phyloP scores from a whole-genome alignment of 2,797 vertebrate species.

The Calcarius lapponicus region DNA sequence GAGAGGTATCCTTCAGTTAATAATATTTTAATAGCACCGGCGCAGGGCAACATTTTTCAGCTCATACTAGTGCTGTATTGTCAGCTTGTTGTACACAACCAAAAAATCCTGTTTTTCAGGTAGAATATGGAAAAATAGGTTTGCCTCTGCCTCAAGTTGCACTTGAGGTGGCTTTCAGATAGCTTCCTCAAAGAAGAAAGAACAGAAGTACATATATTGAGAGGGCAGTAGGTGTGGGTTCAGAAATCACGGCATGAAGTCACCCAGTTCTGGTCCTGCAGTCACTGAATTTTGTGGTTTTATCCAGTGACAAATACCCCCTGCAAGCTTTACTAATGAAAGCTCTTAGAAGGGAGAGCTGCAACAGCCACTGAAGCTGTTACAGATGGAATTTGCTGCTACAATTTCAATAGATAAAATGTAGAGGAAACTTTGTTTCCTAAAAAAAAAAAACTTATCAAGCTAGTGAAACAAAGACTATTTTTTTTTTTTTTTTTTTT shows the following conservation, averaged over 20 bases:
- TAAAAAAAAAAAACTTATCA: neutral
- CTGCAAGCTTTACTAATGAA: neutral
- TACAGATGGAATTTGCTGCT: neutral
- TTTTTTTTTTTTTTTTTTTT: neutral
- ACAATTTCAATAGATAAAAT: neutral
- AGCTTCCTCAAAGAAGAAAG: neutral
- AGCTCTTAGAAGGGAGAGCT: neutral
- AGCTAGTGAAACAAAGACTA: neutral
- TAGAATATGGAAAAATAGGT: neutral
- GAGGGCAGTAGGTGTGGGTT: neutral
- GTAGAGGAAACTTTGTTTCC: neutral
- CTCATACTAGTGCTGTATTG: neutral
- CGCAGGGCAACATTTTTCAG: neutral
- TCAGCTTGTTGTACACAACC: neutral
- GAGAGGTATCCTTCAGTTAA: neutral
- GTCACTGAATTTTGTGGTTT: neutral
- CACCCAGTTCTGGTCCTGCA: neutral
- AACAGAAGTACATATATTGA: neutral
- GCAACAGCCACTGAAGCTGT: neutral
- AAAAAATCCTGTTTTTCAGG: neutral
- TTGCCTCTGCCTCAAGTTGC: neutral
- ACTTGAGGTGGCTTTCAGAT: neutral
- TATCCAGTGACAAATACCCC: neutral
- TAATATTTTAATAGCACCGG: neutral
- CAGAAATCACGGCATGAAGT: rapidly evolving